Evolutionary conservation across 2,113 vertebrate genomes (phyloP).

Genomic region (Petrocephalus zakoni): DNA sequence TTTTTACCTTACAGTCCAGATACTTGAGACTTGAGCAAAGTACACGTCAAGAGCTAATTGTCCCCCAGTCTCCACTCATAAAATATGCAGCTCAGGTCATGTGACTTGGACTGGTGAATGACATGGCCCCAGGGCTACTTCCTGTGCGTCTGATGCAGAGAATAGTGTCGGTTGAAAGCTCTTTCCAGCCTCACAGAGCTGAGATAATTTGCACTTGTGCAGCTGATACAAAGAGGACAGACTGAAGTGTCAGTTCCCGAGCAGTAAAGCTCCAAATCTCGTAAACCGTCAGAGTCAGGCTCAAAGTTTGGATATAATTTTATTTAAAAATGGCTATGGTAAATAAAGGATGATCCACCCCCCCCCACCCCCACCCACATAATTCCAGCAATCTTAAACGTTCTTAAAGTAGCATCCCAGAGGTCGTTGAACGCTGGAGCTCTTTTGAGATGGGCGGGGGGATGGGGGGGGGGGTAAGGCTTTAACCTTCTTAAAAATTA

Average conservation of each 20-base stretch:
- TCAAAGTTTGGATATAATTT: neutral
- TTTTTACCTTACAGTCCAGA: neutral
- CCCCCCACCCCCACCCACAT: neutral
- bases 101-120: neutral
- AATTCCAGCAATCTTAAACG: neutral
- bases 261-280: neutral
- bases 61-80: neutral
- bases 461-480: neutral
- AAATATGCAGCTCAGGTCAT: neutral
- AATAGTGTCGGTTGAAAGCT: neutral
- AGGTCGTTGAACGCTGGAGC: neutral
- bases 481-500: slow-evolving; percentile 21
- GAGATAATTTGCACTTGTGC: neutral
- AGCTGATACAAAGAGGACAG: neutral
- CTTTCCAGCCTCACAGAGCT: neutral
- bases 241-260: neutral
- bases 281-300: neutral
- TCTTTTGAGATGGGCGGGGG: neutral
- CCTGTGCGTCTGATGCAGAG: neutral
- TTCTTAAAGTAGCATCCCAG: neutral
- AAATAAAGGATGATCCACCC: neutral
- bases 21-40: neutral
- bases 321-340: neutral
- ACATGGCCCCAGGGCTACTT: neutral
- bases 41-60: neutral